Evolutionary conservation across 2,113 vertebrate genomes (phyloP).

Genomic region (Dicrurus megarhynchus): DNA sequence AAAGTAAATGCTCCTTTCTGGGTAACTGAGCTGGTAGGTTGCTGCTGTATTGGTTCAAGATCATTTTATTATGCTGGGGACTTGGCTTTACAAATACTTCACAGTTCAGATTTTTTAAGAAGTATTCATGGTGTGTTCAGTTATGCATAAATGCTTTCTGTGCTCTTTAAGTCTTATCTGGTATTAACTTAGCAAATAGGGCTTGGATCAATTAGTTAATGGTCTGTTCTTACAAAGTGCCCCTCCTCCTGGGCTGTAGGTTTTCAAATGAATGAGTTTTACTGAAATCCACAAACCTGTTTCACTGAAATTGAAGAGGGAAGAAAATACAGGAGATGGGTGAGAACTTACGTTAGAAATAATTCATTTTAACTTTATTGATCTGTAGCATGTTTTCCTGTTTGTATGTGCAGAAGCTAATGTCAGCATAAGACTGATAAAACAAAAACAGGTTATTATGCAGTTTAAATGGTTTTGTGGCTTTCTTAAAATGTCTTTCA

Average conservation of each 20-base stretch:
- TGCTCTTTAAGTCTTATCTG: constrained; percentile 29
- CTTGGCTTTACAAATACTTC: not conserved
- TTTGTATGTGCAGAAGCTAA: not conserved
- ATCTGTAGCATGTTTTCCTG: not conserved
- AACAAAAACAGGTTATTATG: not conserved
- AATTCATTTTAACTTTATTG: not conserved
- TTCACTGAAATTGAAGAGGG: constrained; percentile 6
- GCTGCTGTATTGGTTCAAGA: not conserved
- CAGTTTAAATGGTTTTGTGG: not conserved
- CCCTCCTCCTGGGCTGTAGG: constrained; percentile 24
- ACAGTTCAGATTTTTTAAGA: not conserved
- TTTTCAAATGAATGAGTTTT: constrained; percentile 37
- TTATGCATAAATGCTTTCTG: constrained; percentile 9
- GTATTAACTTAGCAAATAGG: constrained; percentile 29
- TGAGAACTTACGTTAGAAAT: not conserved
- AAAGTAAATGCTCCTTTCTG: not conserved
- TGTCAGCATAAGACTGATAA: not conserved
- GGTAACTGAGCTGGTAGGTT: not conserved
- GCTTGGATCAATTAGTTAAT: constrained; percentile 1
- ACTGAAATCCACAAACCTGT: not conserved
- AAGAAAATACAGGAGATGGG: constrained; percentile 54
- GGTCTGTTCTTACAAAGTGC: not conserved
- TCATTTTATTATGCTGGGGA: not conserved
- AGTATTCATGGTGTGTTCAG: not conserved
- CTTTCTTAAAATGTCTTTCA: not conserved